Evolutionary conservation across 2,888 invertebrate genomes (phyloP).

Genomic region (Pseudeuparius sepicola): DNA sequence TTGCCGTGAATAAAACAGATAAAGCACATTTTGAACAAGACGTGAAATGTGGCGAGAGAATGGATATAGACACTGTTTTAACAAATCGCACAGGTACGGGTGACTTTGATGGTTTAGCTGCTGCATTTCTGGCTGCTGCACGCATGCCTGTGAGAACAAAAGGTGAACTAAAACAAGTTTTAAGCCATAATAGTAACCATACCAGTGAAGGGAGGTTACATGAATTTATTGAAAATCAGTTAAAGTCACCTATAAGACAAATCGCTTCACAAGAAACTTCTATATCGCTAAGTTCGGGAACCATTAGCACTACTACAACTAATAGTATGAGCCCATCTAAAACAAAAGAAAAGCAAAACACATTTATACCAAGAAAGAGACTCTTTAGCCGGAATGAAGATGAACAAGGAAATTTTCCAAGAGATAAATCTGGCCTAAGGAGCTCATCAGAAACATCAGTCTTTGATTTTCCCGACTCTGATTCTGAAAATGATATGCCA

Average conservation of each 20-base stretch:
- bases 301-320: slow-evolving; percentile 23
- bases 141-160: slow-evolving; percentile 81
- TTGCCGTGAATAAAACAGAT: slow-evolving; percentile 55
- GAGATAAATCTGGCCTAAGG: slow-evolving; percentile 42
- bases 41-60: slow-evolving; percentile 32
- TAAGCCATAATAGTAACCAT: slow-evolving; percentile 20
- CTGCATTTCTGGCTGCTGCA: slow-evolving; percentile 53
- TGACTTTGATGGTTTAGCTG: slow-evolving; percentile 49
- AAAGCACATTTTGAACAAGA: slow-evolving; percentile 45
- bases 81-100: slow-evolving; percentile 27
- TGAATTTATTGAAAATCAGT: slow-evolving; percentile 27
- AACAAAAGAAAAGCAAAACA: slow-evolving; percentile 34
- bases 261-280: slow-evolving; percentile 28
- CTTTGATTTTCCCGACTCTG: slow-evolving; percentile 54
- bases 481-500: slow-evolving; percentile 52
- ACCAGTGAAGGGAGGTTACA: slow-evolving; percentile 22
- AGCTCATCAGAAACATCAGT: slow-evolving; percentile 55
- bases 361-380: slow-evolving; percentile 39
- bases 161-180: slow-evolving; percentile 63
- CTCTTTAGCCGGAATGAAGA: slow-evolving; percentile 53
- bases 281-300: slow-evolving; percentile 13
- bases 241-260: slow-evolving; percentile 42
- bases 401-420: slow-evolving; percentile 34
- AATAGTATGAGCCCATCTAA: slow-evolving; percentile 41
- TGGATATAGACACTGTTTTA: slow-evolving; percentile 26